Percentiles rank a stretch among this genome's conserved stretches.
Conservation (phyloP, 1,140 invertebrate species). For the Paramacrobiotus metropolitanus region DNA sequence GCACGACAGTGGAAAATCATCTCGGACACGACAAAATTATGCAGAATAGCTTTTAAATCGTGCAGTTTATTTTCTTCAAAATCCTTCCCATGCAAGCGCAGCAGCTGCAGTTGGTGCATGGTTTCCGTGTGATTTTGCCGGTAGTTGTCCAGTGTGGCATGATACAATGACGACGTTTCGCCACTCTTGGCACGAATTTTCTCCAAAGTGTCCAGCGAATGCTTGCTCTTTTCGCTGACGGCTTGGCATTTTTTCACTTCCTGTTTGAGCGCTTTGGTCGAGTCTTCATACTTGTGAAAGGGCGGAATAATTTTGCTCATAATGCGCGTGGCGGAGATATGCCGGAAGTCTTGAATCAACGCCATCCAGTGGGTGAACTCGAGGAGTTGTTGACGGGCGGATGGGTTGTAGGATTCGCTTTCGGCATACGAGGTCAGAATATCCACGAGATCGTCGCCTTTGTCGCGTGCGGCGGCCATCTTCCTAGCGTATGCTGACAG, state of each 20-base stretch:
- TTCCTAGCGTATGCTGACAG: neutral
- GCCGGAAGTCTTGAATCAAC: neutral
- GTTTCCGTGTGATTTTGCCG: neutral
- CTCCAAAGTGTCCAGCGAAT: neutral
- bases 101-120: neutral
- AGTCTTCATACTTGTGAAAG: neutral
- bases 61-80: neutral
- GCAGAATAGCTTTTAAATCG: neutral
- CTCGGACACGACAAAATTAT: neutral
- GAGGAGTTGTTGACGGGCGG: neutral
- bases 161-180: neutral
- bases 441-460: slow-evolving; percentile 3
- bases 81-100: neutral
- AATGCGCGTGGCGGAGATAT: neutral
- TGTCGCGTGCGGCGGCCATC: neutral
- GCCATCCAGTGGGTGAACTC: slow-evolving; percentile 1
- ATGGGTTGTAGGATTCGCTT: neutral
- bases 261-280: neutral
- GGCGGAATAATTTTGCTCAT: neutral
- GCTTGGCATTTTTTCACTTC: neutral
- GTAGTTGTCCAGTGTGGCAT: neutral
- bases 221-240: neutral
- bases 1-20: neutral
- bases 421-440: neutral
- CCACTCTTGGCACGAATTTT: neutral